phyloP scores from a whole-genome alignment of 1,140 invertebrate genomes.

The Aporrectodea caliginosa region DNA sequence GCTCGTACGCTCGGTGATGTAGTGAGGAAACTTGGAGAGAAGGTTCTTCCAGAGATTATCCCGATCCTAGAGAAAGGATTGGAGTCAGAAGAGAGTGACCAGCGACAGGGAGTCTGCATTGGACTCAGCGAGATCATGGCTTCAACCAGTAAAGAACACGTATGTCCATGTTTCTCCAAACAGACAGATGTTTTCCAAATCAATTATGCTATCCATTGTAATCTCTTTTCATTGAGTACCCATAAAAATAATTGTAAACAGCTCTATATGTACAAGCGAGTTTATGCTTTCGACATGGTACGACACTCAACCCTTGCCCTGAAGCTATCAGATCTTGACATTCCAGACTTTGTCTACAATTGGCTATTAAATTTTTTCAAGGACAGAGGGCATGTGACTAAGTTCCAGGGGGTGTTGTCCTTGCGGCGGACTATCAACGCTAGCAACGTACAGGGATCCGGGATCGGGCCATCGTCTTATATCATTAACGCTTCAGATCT shows the following conservation, averaged over 20 bases:
- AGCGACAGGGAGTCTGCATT: constrained; percentile 96
- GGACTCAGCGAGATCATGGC: constrained; percentile 97
- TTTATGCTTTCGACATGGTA: too few relatives aligned
- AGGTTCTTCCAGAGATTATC: constrained; percentile 95
- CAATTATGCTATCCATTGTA: neutral
- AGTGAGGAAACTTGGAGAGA: constrained; percentile 93
- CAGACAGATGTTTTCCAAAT: neutral
- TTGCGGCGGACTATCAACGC: too few relatives aligned
- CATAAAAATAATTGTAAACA: neutral
- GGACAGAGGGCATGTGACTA: too few relatives aligned
- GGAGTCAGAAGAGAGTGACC: constrained; percentile 83
- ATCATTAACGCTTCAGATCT: too few relatives aligned
- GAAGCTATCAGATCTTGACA: too few relatives aligned
- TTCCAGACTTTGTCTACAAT: too few relatives aligned
- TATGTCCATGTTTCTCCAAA: constrained; percentile 35
- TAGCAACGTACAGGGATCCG: too few relatives aligned
- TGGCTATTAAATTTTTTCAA: too few relatives aligned
- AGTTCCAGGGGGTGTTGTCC: too few relatives aligned
- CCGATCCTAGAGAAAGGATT: constrained; percentile 91
- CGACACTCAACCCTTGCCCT: too few relatives aligned
- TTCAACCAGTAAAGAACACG: constrained; percentile 89
- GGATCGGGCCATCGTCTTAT: too few relatives aligned
- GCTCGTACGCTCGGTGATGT: constrained; percentile 94
- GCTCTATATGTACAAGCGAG: neutral
- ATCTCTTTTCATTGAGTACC: neutral